These are phyloP conservation scores for Spicauda simplicius DNA, from an alignment of 2,888 invertebrate species.

Conservation along the genomic window DNA sequence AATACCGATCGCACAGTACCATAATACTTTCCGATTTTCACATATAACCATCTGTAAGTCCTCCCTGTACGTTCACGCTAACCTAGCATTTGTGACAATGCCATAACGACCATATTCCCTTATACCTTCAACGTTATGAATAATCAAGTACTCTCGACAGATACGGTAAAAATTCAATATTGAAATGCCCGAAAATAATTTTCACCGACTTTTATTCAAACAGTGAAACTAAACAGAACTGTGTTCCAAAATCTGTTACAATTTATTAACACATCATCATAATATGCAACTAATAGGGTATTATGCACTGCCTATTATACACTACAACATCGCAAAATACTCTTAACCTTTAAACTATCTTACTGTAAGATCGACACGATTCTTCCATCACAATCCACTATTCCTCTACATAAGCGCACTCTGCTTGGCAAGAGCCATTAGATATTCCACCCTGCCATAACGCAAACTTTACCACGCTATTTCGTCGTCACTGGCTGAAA, in stretches of 20 bases:
- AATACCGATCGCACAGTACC: constrained; percentile 58
- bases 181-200: neutral
- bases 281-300: neutral
- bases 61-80: constrained; percentile 16
- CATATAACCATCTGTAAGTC: constrained; percentile 74
- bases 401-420: neutral
- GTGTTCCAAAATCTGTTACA: neutral
- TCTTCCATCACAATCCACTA: neutral
- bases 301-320: neutral
- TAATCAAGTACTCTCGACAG: constrained; percentile 5
- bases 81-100: neutral
- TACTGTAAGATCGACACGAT: neutral
- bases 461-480: constrained; percentile 15
- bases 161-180: constrained; percentile 12
- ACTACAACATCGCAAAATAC: neutral
- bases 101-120: constrained; percentile 14
- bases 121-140: neutral
- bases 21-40: constrained; percentile 64
- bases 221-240: neutral
- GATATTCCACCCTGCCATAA: neutral
- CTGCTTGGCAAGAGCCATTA: neutral
- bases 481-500: constrained; percentile 35
- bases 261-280: no score
- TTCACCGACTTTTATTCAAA: neutral
- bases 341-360: neutral